Evolutionary conservation across 2,888 invertebrate genomes (phyloP).

Genomic region (Chesias legatella): DNA sequence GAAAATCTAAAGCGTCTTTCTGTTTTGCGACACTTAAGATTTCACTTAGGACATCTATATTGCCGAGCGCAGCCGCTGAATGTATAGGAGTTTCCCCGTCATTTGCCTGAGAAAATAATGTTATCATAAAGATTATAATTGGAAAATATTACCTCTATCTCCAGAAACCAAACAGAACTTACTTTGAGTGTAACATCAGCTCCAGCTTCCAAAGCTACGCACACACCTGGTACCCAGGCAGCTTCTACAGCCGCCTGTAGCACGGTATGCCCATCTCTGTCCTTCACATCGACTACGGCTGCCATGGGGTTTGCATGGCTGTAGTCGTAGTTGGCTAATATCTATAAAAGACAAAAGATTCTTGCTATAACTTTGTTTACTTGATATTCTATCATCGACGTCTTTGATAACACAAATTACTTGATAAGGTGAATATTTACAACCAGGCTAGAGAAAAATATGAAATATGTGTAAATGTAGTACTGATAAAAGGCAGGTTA

Average conservation of each 20-base stretch:
- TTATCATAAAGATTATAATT: not conserved
- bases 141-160: too few species aligned
- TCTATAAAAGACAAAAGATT: slow-evolving; percentile 38
- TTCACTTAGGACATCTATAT: slow-evolving; percentile 71
- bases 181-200: slow-evolving; percentile 74
- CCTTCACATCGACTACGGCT: slow-evolving; percentile 68
- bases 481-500: too few species aligned
- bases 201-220: slow-evolving; percentile 73
- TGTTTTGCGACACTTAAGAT: slow-evolving; percentile 72
- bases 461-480: too few species aligned
- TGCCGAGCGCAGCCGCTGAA: slow-evolving; percentile 73
- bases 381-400: too few species aligned
- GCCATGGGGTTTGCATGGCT: slow-evolving; percentile 56
- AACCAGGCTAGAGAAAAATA: too few species aligned
- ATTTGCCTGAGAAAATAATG: slow-evolving; percentile 52
- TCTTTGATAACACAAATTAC: too few species aligned
- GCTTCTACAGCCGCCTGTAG: slow-evolving; percentile 73
- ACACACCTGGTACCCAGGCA: slow-evolving; percentile 75
- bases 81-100: slow-evolving; percentile 78
- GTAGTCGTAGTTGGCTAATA: slow-evolving; percentile 59
- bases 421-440: too few species aligned
- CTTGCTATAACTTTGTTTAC: too few species aligned
- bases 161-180: too few species aligned
- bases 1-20: slow-evolving; percentile 66
- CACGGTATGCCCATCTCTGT: slow-evolving; percentile 73